phyloP scores from a whole-genome alignment of 2,888 invertebrate genomes.

The Drosophila seclusa region DNA sequence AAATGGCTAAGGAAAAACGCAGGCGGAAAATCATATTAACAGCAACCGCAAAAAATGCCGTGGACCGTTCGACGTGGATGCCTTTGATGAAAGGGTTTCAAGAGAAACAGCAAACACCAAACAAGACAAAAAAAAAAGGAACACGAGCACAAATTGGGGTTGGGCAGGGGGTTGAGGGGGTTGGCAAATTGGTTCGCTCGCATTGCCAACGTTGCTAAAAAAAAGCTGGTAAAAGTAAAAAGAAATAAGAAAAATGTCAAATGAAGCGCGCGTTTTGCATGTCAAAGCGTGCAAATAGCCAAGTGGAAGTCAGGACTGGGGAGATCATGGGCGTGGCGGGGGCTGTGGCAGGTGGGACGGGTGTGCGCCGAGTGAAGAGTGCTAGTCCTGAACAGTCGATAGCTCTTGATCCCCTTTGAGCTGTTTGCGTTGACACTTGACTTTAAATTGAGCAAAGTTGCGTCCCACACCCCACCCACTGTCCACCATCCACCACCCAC shows the following conservation, averaged over 20 bases:
- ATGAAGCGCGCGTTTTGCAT: constrained; percentile 79
- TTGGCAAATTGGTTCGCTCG: constrained; percentile 45
- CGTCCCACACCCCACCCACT: neutral
- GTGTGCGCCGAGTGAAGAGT: constrained; percentile 39
- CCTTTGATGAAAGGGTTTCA: constrained; percentile 74
- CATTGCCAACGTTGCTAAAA: constrained; percentile 30
- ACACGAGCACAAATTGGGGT: constrained; percentile 17
- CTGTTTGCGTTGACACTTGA: constrained; percentile 79
- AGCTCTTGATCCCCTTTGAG: constrained; percentile 60
- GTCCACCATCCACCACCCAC: neutral
- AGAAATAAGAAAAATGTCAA: constrained; percentile 73
- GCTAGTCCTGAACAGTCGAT: constrained; percentile 57
- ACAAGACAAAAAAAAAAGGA: constrained; percentile 9
- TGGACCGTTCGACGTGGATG: constrained; percentile 47
- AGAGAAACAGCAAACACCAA: constrained; percentile 47
- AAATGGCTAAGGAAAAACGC: constrained; percentile 26
- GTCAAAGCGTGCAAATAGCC: constrained; percentile 70
- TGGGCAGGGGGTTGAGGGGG: neutral
- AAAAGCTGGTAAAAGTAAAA: constrained; percentile 10
- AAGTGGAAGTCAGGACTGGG: constrained; percentile 2
- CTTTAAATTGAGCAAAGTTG: constrained; percentile 73
- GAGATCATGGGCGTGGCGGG: neutral
- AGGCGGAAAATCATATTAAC: constrained; percentile 69
- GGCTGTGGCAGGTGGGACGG: neutral
- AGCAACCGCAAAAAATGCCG: constrained; percentile 66